Conservation (phyloP, 2,888 invertebrate genomes). For the Camptogramma bilineatum region DNA sequence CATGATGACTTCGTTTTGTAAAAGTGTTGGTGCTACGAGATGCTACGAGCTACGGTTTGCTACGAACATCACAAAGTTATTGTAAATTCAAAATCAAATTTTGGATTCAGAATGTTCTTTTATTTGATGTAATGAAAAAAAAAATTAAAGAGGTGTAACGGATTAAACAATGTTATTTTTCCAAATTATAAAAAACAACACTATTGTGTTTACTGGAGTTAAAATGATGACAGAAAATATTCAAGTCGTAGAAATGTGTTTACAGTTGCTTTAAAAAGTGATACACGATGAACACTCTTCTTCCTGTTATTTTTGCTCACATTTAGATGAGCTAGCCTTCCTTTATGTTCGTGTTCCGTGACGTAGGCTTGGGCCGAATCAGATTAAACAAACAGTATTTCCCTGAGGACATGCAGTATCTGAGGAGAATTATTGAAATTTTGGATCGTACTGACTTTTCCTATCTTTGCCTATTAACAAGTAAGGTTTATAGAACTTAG, state of each 20-base stretch:
- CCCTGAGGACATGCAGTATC: slow-evolving; percentile 58
- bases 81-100: background rate
- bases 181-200: too few relatives aligned
- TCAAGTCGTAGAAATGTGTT: too few relatives aligned
- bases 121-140: background rate
- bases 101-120: background rate
- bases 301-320: background rate
- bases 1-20: too few relatives aligned
- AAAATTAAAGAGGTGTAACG: background rate
- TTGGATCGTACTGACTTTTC: slow-evolving; percentile 37
- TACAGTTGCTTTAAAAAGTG: too few relatives aligned
- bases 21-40: background rate
- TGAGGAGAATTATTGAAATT: slow-evolving; percentile 66
- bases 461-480: slow-evolving; percentile 14
- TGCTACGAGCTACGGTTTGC: background rate
- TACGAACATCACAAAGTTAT: background rate
- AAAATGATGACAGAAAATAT: too few relatives aligned
- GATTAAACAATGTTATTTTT: too few relatives aligned
- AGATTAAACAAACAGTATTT: slow-evolving; percentile 63
- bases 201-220: too few relatives aligned
- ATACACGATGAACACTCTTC: too few relatives aligned
- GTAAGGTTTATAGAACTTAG: background rate
- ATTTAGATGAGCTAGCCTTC: slow-evolving; percentile 12
- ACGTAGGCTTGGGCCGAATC: slow-evolving; percentile 53
- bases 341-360: slow-evolving; percentile 27